These are phyloP conservation scores for Coracopsis vasa DNA, from an alignment of 2,113 vertebrate genomes.

Conservation along the genomic window DNA sequence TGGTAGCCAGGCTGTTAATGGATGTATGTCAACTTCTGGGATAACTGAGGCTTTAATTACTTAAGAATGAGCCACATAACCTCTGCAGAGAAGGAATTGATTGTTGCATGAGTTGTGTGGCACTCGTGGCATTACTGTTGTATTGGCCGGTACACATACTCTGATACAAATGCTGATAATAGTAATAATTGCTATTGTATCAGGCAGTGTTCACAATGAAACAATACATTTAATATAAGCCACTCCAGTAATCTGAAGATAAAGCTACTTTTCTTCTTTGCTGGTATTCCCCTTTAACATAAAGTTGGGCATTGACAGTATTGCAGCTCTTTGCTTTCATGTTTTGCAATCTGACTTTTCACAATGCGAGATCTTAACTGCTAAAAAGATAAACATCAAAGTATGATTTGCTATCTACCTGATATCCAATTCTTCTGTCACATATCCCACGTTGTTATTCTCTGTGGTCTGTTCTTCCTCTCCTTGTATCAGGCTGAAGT, in stretches of 20 bases:
- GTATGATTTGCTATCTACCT: background rate
- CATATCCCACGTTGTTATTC: background rate
- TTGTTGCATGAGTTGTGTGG: background rate
- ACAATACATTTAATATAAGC: background rate
- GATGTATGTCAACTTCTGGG: background rate
- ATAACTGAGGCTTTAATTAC: background rate
- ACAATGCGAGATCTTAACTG: background rate
- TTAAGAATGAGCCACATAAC: background rate
- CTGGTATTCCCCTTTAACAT: background rate
- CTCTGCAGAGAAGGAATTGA: background rate
- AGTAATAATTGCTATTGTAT: background rate
- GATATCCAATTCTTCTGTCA: background rate
- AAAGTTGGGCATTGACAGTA: background rate
- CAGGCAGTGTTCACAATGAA: background rate
- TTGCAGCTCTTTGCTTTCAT: background rate
- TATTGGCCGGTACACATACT: background rate
- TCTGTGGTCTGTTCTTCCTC: background rate
- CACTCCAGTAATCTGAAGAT: background rate
- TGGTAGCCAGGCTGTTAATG: background rate
- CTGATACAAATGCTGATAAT: background rate
- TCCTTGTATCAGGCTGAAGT: background rate
- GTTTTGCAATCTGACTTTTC: background rate
- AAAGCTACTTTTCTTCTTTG: background rate
- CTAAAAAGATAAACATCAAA: background rate
- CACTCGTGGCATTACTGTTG: accelerated